Base-by-base conservation (phyloP, 2,888 invertebrate species). In the Torymus texanus region DNA sequence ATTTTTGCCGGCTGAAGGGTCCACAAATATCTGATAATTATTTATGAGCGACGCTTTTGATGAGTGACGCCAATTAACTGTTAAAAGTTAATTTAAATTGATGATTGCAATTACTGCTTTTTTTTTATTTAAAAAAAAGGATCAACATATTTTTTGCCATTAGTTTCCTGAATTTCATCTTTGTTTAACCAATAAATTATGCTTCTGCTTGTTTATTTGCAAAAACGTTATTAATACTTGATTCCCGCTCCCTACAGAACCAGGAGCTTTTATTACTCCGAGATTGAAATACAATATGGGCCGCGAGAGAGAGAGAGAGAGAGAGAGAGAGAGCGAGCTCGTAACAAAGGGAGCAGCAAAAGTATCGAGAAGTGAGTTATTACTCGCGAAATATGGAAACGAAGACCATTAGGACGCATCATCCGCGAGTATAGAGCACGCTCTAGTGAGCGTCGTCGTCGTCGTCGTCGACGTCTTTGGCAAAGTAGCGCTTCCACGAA, bases 401-500 rank as follows among this genome's bases (percentile, higher is more conserved):
- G 72, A 72, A 78, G 72, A 73, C 67, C 81, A 81, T 81, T 81
- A 81, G 78, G 72, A 53, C 68, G 70, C 66, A 77, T 72, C 70
- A 77, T 73, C 67, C 55, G 68, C 71, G 59, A 29, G 51, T 63
- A 18, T 63, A 18, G 73, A 73, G 68, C 77, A 72, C 51, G 58
- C 50, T 61, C 56, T 41, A 56, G 77, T 77, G 77, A 71, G 77
- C 77, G 77, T 71, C 58, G 65, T 62, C 61, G 41, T 16, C 51
- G 18, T 16, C 50, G 50, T 16, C 65, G 41, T 41, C 18, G 21
- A 13, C 79, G 80, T 83, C 84, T 84, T 84, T 75, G 83, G 77
- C 80, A 80, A 83, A 82, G 85, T 85, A 41, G 8, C 41, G 85
- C 86, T 86, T 86, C 84, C 83, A 82, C 83, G 82, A 84, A 85